Percentiles rank a stretch among this genome's conserved stretches.
Conservation (phyloP, 2,888 invertebrate species). For the Trileptium ribeirensis region DNA sequence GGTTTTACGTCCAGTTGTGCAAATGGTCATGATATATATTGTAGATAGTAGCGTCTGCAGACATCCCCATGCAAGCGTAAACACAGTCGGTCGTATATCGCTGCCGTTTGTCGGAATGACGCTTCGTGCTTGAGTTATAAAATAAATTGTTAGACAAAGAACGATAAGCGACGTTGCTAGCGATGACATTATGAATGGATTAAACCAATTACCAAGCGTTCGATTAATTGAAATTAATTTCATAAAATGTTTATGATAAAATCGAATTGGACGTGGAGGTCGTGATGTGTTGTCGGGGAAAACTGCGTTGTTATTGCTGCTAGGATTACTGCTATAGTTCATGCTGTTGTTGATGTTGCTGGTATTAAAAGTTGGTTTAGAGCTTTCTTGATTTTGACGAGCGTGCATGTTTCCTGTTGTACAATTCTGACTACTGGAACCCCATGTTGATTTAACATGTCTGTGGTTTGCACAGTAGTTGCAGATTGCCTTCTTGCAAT, state of each 20-base stretch:
- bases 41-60: constrained; percentile 1
- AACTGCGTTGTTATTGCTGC: too few species aligned
- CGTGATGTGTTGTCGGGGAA: too few species aligned
- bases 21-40: not conserved
- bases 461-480: too few species aligned
- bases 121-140: not conserved
- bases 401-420: too few species aligned
- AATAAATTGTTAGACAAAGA: constrained; percentile 8
- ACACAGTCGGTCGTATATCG: not conserved
- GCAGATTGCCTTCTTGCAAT: too few species aligned
- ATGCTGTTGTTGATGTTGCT: too few species aligned
- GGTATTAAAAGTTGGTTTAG: too few species aligned
- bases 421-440: too few species aligned
- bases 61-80: constrained; percentile 3
- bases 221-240: not conserved
- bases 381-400: too few species aligned
- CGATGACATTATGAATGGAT: not conserved
- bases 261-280: too few species aligned
- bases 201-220: not conserved
- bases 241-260: not conserved
- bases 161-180: not conserved
- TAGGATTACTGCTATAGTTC: too few species aligned
- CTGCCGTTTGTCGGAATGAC: not conserved
- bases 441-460: too few species aligned
- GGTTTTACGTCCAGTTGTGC: constrained; percentile 4